phyloP scores from a whole-genome alignment of 2,113 vertebrate species.

The Myanophis thanlyinensis region DNA sequence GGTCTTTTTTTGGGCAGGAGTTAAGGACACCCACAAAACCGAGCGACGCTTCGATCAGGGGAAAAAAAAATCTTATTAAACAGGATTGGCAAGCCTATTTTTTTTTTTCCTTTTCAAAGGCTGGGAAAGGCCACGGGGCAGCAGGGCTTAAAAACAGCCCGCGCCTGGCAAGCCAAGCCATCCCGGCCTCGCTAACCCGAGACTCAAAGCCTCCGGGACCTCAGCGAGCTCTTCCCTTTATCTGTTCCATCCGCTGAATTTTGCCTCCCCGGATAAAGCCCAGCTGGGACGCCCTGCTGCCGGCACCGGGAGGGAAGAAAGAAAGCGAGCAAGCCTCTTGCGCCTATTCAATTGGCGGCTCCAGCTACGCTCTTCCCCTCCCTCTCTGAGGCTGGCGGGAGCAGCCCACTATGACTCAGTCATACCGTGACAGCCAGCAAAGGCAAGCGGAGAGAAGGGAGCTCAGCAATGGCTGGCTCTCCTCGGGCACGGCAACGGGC shows the following conservation, averaged over 20 bases:
- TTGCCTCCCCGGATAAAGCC: neutral
- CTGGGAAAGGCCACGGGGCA: neutral
- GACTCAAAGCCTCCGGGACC: neutral
- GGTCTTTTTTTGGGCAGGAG: neutral
- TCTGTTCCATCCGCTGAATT: neutral
- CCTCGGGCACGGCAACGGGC: neutral
- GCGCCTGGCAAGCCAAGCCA: neutral
- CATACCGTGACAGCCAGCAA: neutral
- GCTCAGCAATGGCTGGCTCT: slow-evolving; percentile 1
- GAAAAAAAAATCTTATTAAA: neutral
- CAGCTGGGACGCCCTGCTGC: neutral
- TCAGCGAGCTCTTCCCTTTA: neutral
- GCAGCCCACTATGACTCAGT: slow-evolving; percentile 18
- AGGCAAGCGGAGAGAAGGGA: neutral
- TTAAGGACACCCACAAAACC: neutral
- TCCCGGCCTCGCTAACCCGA: neutral
- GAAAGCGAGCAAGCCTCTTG: too few relatives aligned
- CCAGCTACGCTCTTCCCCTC: neutral
- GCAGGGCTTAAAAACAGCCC: neutral
- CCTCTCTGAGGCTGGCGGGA: neutral
- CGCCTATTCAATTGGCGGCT: neutral
- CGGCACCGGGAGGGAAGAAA: neutral
- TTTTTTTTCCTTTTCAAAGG: neutral
- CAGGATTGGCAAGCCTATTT: neutral
- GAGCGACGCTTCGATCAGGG: neutral